Percentiles rank a stretch among this genome's conserved stretches.
Conservation (phyloP, 1,140 invertebrate genomes). For the Drosophila teissieri region DNA sequence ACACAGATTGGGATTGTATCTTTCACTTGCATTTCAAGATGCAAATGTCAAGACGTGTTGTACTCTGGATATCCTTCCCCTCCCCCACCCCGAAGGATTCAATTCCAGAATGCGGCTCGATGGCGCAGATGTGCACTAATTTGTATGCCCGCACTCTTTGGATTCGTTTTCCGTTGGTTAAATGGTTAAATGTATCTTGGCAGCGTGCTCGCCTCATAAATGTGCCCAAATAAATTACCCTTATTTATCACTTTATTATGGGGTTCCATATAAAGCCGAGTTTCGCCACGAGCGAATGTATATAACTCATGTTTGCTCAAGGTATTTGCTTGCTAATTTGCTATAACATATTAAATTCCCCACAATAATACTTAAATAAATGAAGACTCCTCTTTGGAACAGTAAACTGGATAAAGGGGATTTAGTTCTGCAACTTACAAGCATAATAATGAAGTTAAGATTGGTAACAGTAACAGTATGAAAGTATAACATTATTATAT, state of each 20-base stretch:
- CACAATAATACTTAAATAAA: too few species aligned
- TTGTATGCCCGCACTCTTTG: constrained; percentile 26
- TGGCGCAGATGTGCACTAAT: constrained; percentile 42
- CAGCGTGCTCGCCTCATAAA: constrained; percentile 8
- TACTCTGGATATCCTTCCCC: constrained; percentile 16
- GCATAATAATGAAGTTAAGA: too few species aligned
- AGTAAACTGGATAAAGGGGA: too few species aligned
- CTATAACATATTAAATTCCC: not conserved
- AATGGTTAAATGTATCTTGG: constrained; percentile 7
- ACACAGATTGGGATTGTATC: constrained; percentile 82
- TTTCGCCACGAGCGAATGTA: not conserved
- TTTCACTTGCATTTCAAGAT: constrained; percentile 82
- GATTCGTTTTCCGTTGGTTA: not conserved
- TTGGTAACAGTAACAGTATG: too few species aligned
- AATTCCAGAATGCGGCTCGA: not conserved
- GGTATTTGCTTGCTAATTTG: not conserved
- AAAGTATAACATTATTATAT: too few species aligned
- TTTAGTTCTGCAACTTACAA: too few species aligned
- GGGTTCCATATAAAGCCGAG: not conserved
- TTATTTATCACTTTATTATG: constrained; percentile 21
- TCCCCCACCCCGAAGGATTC: not conserved
- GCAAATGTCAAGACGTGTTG: constrained; percentile 74
- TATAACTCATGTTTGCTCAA: not conserved
- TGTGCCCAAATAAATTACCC: constrained; percentile 21
- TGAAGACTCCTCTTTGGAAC: too few species aligned